Conservation (phyloP, 2,113 vertebrate species). For the Cryptomyrus ogoouensis region DNA sequence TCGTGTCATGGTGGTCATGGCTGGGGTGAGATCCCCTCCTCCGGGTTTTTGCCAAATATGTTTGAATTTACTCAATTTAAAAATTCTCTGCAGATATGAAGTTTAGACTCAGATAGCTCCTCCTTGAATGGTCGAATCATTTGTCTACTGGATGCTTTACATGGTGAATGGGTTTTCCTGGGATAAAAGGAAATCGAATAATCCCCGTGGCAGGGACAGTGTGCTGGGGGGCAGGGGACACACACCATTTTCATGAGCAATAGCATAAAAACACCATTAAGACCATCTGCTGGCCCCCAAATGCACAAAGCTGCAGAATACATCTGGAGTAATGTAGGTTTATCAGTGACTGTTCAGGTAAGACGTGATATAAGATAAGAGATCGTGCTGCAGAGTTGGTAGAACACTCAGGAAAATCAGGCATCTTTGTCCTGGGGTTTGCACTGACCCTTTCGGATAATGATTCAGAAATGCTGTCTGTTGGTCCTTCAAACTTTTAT, state of each 20-base stretch:
- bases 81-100: background rate
- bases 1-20: background rate
- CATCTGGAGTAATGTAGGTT: background rate
- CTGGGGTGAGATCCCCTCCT: background rate
- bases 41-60: background rate
- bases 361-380: background rate
- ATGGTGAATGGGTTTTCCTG: background rate
- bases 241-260: background rate
- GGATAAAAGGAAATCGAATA: background rate
- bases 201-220: background rate
- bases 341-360: background rate
- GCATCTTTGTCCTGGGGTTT: background rate
- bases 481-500: background rate
- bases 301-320: background rate
- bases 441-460: background rate
- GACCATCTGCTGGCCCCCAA: background rate
- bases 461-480: background rate
- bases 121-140: background rate
- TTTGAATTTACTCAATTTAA: background rate
- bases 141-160: background rate
- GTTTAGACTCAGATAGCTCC: background rate
- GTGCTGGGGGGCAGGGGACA: background rate
- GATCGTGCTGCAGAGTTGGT: background rate
- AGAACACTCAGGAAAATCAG: background rate
- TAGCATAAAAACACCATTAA: background rate